Conservation (phyloP, 2,888 invertebrate species). For the Leptopilina drosophilae region DNA sequence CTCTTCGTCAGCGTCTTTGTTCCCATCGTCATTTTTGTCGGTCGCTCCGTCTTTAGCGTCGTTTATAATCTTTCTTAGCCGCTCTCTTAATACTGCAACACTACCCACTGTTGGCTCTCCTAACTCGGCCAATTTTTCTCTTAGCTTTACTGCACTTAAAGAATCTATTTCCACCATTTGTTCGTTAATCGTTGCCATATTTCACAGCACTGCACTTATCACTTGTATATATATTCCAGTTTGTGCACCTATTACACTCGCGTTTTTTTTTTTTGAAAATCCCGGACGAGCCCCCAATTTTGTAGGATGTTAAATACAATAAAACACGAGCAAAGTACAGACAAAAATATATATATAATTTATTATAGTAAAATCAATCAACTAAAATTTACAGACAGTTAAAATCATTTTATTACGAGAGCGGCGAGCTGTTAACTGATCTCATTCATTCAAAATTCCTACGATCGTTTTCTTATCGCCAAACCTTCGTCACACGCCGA, state of each 20-base stretch:
- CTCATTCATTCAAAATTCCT: too few relatives aligned
- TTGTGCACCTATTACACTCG: background rate
- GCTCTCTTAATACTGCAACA: background rate
- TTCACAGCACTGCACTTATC: background rate
- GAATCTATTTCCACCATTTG: background rate
- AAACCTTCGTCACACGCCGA: too few relatives aligned
- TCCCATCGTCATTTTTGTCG: background rate
- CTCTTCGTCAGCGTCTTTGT: background rate
- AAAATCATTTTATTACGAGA: too few relatives aligned
- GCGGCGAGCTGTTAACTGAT: too few relatives aligned
- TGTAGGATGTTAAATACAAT: too few relatives aligned
- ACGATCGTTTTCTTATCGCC: too few relatives aligned
- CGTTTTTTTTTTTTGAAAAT: background rate
- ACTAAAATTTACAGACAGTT: too few relatives aligned
- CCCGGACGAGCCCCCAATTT: conserved; percentile 7
- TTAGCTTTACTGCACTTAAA: background rate
- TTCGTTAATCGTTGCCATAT: background rate
- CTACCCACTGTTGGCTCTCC: background rate
- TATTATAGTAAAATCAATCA: too few relatives aligned
- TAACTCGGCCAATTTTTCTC: background rate
- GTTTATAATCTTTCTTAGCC: background rate
- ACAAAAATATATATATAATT: too few relatives aligned
- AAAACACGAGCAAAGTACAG: too few relatives aligned
- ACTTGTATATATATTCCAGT: background rate
- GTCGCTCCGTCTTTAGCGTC: background rate